A percentile compares a stretch with the other conserved stretches of the same genome.
phyloP scores from a whole-genome alignment of 2,888 invertebrate species.

The Rugalucina vietnamica region DNA sequence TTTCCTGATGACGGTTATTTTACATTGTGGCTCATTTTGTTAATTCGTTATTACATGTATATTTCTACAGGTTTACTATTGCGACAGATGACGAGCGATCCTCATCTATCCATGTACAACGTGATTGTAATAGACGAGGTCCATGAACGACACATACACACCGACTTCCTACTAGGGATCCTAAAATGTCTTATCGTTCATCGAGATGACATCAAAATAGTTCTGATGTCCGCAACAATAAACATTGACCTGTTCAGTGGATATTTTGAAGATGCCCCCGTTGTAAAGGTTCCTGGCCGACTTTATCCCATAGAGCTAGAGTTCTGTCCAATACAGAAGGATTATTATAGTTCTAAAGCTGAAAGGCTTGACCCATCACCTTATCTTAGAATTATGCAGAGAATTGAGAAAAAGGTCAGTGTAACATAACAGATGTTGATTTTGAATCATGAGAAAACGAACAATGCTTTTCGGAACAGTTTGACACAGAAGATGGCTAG shows the following conservation, averaged over 20 bases:
- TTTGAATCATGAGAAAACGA: no score
- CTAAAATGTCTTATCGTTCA: slow-evolving; percentile 95
- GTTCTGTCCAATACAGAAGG: slow-evolving; percentile 86
- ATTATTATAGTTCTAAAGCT: slow-evolving; percentile 85
- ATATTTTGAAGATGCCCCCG: slow-evolving; percentile 94
- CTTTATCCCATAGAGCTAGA: slow-evolving; percentile 95
- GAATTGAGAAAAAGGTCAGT: slow-evolving; percentile 81
- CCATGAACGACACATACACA: slow-evolving; percentile 97
- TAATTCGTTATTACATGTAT: slow-evolving; percentile 13
- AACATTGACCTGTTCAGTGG: slow-evolving; percentile 96
- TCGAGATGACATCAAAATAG: slow-evolving; percentile 90
- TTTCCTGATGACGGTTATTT: no score
- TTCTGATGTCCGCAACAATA: slow-evolving; percentile 99
- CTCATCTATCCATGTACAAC: slow-evolving; percentile 91
- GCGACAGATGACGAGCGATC: slow-evolving; percentile 92
- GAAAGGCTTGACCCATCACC: slow-evolving; percentile 96
- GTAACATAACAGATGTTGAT: no score
- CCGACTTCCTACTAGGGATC: slow-evolving; percentile 92
- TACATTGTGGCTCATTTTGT: neutral
- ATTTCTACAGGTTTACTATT: slow-evolving; percentile 82
- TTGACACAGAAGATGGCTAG: no score
- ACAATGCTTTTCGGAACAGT: no score
- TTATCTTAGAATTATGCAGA: slow-evolving; percentile 95
- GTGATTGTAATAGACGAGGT: slow-evolving; percentile 98
- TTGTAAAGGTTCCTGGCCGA: slow-evolving; percentile 96